Base-by-base conservation (phyloP, 1,140 invertebrate species). In the Amyelois transitella region DNA sequence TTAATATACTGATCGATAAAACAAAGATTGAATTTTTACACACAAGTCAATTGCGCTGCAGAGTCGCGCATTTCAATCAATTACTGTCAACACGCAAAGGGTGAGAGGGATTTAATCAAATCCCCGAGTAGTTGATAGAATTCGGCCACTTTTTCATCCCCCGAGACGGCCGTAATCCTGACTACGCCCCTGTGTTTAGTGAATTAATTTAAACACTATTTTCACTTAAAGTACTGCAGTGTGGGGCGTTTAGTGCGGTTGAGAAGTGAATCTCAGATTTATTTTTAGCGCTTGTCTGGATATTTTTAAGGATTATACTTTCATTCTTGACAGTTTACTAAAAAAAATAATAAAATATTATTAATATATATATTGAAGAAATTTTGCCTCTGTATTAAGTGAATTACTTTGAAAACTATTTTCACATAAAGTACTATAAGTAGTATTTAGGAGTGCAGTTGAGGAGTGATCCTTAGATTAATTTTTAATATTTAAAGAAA, bases 81-180 rank as follows among this genome's bases (percentile, higher is more conserved):
- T 83, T 77, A 75, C 76, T 76, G 81, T 77, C 81, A 86, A 81
- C 83, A 82, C 71, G 68, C 64, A 77, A 81, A 72, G 82, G 84
- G 80, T 75, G 81, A 81, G 51, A 45, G 51, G 55, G 60, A 75
- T 84, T 87, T 80, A 79, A 87, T 85, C 74, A 82, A 82, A 75
- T 81, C 73, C 75, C 73, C 62, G 62, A 63, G 64, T 66, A 75
- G 69, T 79, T 77, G 75, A 79, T 78, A 67, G 72, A 72, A 74
- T 79, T 77, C 69, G 66, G 71, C 64, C 66, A 75, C 71, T 83
- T 78, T 70, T 64, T 72, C 67, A 59, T 75, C 81, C 79, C 75
- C 45, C 43, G 84, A 45, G 53, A 62, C 55, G 52, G 57, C 68
- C 68, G 71, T 75, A 78, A 84, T 80, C 76, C 75, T 55, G 58